Evolutionary conservation across 2,113 vertebrate species (phyloP).

Genomic region (Lanius collurio): DNA sequence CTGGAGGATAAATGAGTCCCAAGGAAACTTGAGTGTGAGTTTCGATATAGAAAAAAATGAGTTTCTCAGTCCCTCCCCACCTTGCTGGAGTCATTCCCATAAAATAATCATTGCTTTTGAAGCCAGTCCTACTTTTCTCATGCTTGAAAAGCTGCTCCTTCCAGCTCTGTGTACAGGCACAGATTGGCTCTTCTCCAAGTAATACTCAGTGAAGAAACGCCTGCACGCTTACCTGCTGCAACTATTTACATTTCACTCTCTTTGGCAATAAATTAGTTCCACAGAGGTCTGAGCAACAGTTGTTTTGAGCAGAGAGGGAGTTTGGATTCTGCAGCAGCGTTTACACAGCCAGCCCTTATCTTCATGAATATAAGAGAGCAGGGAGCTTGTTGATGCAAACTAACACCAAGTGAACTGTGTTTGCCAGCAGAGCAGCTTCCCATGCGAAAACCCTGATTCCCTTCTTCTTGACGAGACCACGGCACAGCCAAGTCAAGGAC

Average conservation of each 20-base stretch:
- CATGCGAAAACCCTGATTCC: background rate
- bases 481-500: slow-evolving; percentile 47
- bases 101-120: background rate
- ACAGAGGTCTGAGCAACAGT: slow-evolving; percentile 45
- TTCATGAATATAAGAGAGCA: background rate
- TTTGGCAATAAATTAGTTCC: slow-evolving; percentile 44
- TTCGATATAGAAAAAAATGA: background rate
- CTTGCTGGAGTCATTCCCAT: background rate
- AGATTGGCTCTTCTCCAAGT: background rate
- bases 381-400: slow-evolving; percentile 16
- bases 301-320: slow-evolving; percentile 6
- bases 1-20: background rate
- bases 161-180: background rate
- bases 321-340: background rate
- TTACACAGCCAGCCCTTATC: slow-evolving; percentile 27
- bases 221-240: background rate
- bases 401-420: background rate
- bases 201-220: background rate
- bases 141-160: background rate
- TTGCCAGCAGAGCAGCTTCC: slow-evolving; percentile 30
- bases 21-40: background rate
- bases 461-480: background rate
- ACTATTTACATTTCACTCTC: slow-evolving; percentile 34
- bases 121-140: background rate
- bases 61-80: background rate